Base-by-base conservation (phyloP, 1,140 invertebrate genomes). In the Cataglyphis hispanica region DNA sequence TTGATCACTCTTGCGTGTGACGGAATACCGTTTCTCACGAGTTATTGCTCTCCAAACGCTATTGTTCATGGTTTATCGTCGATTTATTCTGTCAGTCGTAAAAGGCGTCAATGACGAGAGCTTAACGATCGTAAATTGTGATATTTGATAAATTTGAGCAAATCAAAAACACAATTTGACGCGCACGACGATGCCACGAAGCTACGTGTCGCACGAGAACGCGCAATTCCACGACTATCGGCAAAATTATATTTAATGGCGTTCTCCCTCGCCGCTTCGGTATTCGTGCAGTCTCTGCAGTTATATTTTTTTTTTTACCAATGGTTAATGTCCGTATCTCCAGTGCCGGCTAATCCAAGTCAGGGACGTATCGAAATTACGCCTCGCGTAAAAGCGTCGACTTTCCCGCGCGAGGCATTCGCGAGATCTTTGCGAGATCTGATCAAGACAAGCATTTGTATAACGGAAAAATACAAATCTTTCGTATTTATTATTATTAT, bases 341-440 rank as follows among this genome's bases (percentile, higher is more conserved):
- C 64, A 37, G 37, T 46, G 60, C 8, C n/a, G 27, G 31, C 5
- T 53, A 66, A 86, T 75, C 56, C 22, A 31, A 86, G 84, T 84
- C 84, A 89, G 84, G 74, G 84, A 60, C 84, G 19, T 40, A 40
- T 16, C 11, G 19, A 69, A 88, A 5, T 2, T 74, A 27, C n/a
- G n/a, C 76, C 53, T 19, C 31, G 43, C 11, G 10, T 13, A 63
- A 80, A 50, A 37, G 5, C 25, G 10, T 2, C 27, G 31, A 78
- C 37, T 84, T 87, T 87, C 50, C 6, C 58, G 64, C 60, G 40
- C 34, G 6, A 40, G 22, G 76, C 11, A 22, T 0, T 22, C 13
- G 3, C 46, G 0, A 10, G 22, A 56, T 43, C 13, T 50, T 31
- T 58, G n/a, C n/a, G n/a, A n/a, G n/a, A 13, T n/a, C 27, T 3